Evolutionary conservation across 2,888 invertebrate species (phyloP).

Genomic region (Dryomyza anilis): DNA sequence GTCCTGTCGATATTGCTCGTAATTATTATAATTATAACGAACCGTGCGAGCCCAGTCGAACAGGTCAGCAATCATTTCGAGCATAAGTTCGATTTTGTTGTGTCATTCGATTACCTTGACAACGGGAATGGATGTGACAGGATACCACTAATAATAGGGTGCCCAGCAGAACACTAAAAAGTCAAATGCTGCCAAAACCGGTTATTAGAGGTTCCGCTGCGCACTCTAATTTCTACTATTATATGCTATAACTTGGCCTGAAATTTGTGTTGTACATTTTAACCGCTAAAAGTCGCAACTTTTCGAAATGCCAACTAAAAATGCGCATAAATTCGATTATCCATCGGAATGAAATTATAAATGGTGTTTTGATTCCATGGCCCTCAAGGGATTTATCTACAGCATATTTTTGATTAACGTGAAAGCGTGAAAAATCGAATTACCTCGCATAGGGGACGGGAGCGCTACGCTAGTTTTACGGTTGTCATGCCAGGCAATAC

Average conservation of each 20-base stretch:
- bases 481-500: background rate
- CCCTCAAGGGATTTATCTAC: slow-evolving; percentile 10
- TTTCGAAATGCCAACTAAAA: slow-evolving; percentile 1
- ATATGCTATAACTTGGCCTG: no score
- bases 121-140: background rate
- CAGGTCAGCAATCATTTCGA: background rate
- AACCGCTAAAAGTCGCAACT: no score
- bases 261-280: no score
- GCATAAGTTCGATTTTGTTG: slow-evolving; percentile 10
- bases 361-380: slow-evolving; percentile 21
- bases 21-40: background rate
- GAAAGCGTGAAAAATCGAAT: slow-evolving; percentile 6
- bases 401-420: slow-evolving; percentile 25
- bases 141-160: background rate
- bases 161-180: background rate
- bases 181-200: background rate
- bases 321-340: slow-evolving; percentile 21
- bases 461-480: background rate
- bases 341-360: slow-evolving; percentile 23
- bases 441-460: no score
- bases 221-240: background rate
- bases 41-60: background rate
- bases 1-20: no score
- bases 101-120: slow-evolving; percentile 12
- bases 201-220: slow-evolving; percentile 2